Percentiles rank a stretch among this genome's conserved stretches.
Conservation (phyloP, 2,888 invertebrate species). For the Ophonus ardosiacus region DNA sequence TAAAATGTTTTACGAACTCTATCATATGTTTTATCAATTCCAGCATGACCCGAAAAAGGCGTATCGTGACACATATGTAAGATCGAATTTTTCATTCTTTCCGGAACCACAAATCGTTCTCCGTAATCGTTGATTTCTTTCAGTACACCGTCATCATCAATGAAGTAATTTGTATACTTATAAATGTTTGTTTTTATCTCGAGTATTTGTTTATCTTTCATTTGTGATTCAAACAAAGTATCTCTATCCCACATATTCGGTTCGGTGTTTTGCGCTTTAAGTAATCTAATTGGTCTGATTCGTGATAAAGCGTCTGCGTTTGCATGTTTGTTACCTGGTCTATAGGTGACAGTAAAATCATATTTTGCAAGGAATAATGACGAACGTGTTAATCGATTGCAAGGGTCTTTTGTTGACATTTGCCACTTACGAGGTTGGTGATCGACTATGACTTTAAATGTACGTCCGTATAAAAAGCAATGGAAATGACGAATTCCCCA, state of each 20-base stretch:
- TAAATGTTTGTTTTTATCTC: too few relatives aligned
- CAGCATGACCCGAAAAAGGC: constrained; percentile 66
- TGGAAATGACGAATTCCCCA: constrained; percentile 66
- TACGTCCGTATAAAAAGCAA: constrained; percentile 64
- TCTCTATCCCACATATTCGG: constrained; percentile 12
- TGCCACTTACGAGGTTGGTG: constrained; percentile 66
- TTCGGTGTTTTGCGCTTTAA: neutral
- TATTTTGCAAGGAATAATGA: constrained; percentile 64
- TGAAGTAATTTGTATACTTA: neutral
- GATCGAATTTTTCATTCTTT: neutral
- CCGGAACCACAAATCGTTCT: neutral
- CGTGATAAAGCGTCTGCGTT: constrained; percentile 65
- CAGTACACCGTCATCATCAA: too few relatives aligned
- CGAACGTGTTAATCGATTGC: constrained; percentile 65
- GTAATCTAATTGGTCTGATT: constrained; percentile 19
- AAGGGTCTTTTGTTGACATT: constrained; percentile 63
- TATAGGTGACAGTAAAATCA: constrained; percentile 63
- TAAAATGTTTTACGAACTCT: constrained; percentile 62
- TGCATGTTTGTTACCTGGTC: constrained; percentile 64
- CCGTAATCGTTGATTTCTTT: constrained; percentile 4
- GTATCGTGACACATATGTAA: constrained; percentile 62
- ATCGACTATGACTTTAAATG: constrained; percentile 64
- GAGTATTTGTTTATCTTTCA: too few relatives aligned
- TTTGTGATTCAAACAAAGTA: neutral
- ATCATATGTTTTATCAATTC: constrained; percentile 65